Conservation (phyloP, 2,888 invertebrate species). For the Elegia similella region DNA sequence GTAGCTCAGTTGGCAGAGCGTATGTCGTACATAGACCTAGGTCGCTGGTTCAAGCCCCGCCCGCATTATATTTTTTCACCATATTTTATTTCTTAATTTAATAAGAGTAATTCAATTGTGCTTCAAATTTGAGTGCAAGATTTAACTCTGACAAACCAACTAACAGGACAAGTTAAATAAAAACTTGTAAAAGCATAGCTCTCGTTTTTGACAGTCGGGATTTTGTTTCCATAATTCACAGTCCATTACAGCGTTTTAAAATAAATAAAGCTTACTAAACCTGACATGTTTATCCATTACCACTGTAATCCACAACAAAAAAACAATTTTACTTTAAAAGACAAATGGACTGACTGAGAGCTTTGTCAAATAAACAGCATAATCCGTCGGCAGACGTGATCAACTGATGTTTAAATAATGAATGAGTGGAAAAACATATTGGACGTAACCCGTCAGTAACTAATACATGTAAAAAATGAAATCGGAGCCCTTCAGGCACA, state of each 20-base stretch:
- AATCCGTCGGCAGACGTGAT: neutral
- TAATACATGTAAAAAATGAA: no score
- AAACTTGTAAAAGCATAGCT: neutral
- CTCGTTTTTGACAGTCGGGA: neutral
- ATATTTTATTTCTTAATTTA: no score
- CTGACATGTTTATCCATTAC: conserved; percentile 5
- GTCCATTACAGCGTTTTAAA: neutral
- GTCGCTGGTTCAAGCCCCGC: no score
- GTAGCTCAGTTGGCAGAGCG: no score
- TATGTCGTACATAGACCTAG: no score
- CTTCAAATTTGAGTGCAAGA: no score
- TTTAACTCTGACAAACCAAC: no score
- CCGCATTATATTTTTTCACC: no score
- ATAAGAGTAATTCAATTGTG: no score
- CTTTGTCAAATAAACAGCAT: neutral
- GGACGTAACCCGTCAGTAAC: neutral
- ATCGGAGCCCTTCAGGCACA: no score
- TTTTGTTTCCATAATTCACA: neutral
- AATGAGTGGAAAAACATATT: neutral
- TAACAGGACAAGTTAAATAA: neutral
- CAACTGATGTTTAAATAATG: neutral
- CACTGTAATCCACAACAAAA: conserved; percentile 1
- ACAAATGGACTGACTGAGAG: neutral
- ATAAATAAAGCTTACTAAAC: conserved; percentile 3
- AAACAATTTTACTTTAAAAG: neutral